Evolutionary conservation across 2,797 vertebrate species (phyloP).

Genomic region (Acropternis orthonyx): DNA sequence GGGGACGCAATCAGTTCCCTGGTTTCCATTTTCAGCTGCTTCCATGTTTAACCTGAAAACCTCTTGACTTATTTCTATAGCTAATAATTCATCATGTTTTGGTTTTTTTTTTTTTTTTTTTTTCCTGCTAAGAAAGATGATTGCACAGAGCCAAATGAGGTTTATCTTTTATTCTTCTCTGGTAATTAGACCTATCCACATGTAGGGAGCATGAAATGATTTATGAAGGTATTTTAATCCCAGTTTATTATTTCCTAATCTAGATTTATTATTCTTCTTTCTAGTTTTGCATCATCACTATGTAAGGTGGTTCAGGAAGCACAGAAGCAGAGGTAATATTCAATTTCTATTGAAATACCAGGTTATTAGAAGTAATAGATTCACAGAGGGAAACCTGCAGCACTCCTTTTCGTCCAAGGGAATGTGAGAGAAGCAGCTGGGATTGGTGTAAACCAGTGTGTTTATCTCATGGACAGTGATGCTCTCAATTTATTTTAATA

Average conservation of each 20-base stretch:
- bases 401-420: neutral
- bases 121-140: neutral
- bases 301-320: neutral
- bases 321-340: neutral
- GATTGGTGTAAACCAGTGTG: rapidly evolving
- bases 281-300: neutral
- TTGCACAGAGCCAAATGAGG: neutral
- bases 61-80: neutral
- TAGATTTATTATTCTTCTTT: conserved; percentile 5
- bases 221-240: neutral
- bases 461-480: neutral
- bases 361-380: neutral
- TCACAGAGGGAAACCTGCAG: neutral
- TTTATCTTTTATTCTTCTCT: neutral
- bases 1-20: rapidly evolving
- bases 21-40: neutral
- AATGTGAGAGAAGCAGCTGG: neutral
- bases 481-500: neutral
- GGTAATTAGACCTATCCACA: neutral
- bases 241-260: conserved; percentile 9
- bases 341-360: neutral
- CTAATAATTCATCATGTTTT: neutral
- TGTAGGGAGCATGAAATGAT: neutral
- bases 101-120: neutral
- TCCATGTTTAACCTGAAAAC: neutral